These are phyloP conservation scores for Mythimna lalbum DNA, from an alignment of 2,888 invertebrate species.

Conservation along the genomic window DNA sequence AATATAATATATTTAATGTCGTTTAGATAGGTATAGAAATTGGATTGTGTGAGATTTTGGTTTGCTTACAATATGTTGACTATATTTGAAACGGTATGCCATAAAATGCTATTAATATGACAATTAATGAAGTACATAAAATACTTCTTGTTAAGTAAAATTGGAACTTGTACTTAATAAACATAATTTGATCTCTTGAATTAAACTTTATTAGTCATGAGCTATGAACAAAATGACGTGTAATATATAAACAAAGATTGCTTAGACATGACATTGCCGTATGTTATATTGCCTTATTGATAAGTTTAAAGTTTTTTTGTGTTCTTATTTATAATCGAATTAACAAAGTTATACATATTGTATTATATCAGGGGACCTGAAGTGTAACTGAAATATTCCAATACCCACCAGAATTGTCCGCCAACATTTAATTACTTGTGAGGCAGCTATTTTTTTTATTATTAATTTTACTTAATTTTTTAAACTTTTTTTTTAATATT, in stretches of 20 bases:
- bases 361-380: slow-evolving; percentile 74
- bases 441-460: slow-evolving; percentile 51
- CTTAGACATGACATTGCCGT: slow-evolving; percentile 47
- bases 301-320: slow-evolving; percentile 51
- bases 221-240: slow-evolving; percentile 34
- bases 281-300: slow-evolving; percentile 37
- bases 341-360: slow-evolving; percentile 20
- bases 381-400: slow-evolving; percentile 77
- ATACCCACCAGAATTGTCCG: slow-evolving; percentile 67
- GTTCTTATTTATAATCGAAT: slow-evolving; percentile 44
- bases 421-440: slow-evolving; percentile 31
- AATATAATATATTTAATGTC: slow-evolving; percentile 50
- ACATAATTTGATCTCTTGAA: slow-evolving; percentile 58
- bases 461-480: slow-evolving; percentile 10
- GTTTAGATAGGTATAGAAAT: slow-evolving; percentile 55
- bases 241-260: slow-evolving; percentile 12
- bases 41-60: slow-evolving; percentile 47
- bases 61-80: slow-evolving; percentile 40
- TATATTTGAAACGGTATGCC: slow-evolving; percentile 51
- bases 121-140: slow-evolving; percentile 21
- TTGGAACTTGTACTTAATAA: slow-evolving; percentile 52
- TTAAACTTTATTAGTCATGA: slow-evolving; percentile 42
- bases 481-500: slow-evolving; percentile 19
- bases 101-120: slow-evolving; percentile 55
- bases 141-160: slow-evolving; percentile 12